phyloP scores from a whole-genome alignment of 2,113 vertebrate species.

The Hippocampus barbouri region DNA sequence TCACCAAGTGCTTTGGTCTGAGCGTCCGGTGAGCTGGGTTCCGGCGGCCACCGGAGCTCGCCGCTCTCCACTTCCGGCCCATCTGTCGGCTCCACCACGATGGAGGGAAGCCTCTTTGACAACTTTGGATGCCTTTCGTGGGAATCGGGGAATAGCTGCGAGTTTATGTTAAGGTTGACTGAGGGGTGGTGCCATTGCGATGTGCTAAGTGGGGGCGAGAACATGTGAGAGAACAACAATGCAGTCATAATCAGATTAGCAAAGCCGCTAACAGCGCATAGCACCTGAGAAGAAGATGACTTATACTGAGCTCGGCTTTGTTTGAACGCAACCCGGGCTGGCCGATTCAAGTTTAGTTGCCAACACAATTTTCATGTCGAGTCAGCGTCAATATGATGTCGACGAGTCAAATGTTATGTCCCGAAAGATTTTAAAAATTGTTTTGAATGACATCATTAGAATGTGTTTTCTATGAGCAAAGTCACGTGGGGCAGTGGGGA shows the following conservation, averaged over 20 bases:
- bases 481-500: no score
- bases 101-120: constrained; percentile 84
- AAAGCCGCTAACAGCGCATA: not conserved
- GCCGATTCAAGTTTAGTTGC: not conserved
- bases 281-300: not conserved
- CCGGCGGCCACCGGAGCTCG: constrained; percentile 88
- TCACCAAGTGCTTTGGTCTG: constrained; percentile 40
- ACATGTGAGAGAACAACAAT: constrained; percentile 17
- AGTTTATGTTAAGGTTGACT: constrained; percentile 41
- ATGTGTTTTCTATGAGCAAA: not conserved
- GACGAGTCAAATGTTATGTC: no score
- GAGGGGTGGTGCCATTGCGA: not conserved
- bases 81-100: constrained; percentile 84
- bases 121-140: constrained; percentile 82
- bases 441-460: no score
- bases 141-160: constrained; percentile 78
- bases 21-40: constrained; percentile 74
- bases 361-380: no score
- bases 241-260: constrained; percentile 28
- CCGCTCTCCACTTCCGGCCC: constrained; percentile 83
- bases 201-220: not conserved
- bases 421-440: no score
- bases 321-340: not conserved
- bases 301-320: not conserved
- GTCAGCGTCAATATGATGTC: no score